Percentiles rank a stretch among this genome's conserved stretches.
Conservation (phyloP, 2,113 vertebrate species). For the Centropus unirufus region DNA sequence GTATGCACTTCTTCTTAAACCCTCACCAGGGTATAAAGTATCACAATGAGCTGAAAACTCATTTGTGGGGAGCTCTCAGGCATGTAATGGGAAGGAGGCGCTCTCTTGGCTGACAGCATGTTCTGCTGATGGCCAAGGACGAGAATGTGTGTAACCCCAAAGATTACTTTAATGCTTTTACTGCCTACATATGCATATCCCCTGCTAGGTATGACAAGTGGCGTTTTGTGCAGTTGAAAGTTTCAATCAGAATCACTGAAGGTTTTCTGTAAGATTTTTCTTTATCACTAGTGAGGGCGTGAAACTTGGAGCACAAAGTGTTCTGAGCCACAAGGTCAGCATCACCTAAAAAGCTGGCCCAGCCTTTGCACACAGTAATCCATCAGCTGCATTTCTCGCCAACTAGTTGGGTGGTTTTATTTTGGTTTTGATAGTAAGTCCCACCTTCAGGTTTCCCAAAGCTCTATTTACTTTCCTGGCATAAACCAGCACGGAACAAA, state of each 20-base stretch:
- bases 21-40: background rate
- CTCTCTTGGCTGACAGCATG: background rate
- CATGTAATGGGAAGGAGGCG: background rate
- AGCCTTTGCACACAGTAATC: background rate
- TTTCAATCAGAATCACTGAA: background rate
- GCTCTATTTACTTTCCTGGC: background rate
- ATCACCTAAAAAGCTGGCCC: background rate
- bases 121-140: background rate
- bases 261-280: background rate
- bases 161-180: background rate
- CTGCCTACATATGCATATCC: background rate
- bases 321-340: background rate
- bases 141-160: background rate
- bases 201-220: background rate
- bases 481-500: background rate
- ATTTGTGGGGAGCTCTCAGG: background rate
- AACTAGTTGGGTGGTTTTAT: background rate
- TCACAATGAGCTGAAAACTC: background rate
- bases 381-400: background rate
- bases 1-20: background rate
- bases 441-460: background rate
- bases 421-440: background rate
- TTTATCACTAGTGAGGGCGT: background rate
- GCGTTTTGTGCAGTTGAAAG: background rate
- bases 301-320: background rate